Conservation (phyloP, 2,113 vertebrate genomes). For the Dicaeum eximium region DNA sequence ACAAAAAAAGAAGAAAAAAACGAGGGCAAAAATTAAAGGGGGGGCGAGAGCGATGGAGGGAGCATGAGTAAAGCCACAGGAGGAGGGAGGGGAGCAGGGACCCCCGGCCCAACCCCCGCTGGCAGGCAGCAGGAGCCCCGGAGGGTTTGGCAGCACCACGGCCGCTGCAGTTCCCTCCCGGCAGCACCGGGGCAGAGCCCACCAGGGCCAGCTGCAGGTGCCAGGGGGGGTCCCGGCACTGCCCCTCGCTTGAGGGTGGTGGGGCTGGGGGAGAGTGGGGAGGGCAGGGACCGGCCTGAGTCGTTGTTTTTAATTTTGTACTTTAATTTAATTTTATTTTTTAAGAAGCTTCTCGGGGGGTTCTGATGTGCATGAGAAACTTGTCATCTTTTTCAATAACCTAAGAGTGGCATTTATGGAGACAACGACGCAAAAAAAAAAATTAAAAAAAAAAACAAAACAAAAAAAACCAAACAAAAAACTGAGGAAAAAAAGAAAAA, state of each 20-base stretch:
- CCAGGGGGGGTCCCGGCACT: not conserved
- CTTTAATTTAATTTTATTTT: constrained; percentile 82
- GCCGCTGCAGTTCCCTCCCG: not conserved
- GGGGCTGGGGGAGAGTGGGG: not conserved
- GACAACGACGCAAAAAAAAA: constrained; percentile 83
- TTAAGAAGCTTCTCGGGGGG: constrained; percentile 82
- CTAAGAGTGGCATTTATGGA: constrained; percentile 85
- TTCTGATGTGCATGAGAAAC: constrained; percentile 89
- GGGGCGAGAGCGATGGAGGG: not conserved
- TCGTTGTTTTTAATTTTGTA: constrained; percentile 86
- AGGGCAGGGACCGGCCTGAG: constrained; percentile 56
- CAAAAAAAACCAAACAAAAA: constrained; percentile 27
- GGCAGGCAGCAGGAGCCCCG: not conserved
- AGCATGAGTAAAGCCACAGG: not conserved
- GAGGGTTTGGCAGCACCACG: not conserved
- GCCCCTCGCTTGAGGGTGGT: constrained; percentile 43
- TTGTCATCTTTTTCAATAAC: constrained; percentile 87
- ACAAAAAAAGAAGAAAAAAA: constrained; percentile 42
- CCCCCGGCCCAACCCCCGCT: not conserved
- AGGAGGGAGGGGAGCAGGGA: not conserved
- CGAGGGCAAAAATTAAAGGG: not conserved
- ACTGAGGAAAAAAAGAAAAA: not conserved
- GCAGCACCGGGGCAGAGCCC: not conserved
- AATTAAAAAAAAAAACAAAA: not conserved
- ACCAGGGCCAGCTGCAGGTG: constrained; percentile 68